Evolutionary conservation across 2,888 invertebrate genomes (phyloP).

Genomic region (Papilio demoleus): DNA sequence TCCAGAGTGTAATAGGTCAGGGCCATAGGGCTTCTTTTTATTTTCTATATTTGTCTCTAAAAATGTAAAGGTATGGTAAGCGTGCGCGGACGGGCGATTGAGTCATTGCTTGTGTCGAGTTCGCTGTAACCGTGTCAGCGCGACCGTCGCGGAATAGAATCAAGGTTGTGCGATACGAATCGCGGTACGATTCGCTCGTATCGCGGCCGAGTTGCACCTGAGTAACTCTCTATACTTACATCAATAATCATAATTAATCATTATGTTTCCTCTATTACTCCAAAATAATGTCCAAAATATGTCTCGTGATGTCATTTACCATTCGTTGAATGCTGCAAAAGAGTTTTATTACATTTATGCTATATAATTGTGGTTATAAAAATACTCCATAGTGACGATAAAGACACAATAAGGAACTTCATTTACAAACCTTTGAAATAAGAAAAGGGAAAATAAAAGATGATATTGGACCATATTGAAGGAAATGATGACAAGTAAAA

Average conservation of each 20-base stretch:
- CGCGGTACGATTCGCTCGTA: slow-evolving; percentile 43
- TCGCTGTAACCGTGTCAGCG: slow-evolving; percentile 72
- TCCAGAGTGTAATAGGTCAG: background rate
- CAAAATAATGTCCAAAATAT: background rate
- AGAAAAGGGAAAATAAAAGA: background rate
- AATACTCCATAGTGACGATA: background rate
- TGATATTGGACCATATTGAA: background rate
- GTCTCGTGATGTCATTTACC: background rate
- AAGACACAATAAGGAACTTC: background rate
- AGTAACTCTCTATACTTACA: slow-evolving; percentile 37
- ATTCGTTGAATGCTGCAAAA: background rate
- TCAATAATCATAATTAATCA: slow-evolving; percentile 7
- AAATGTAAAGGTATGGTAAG: slow-evolving; percentile 24
- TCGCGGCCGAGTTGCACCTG: slow-evolving; percentile 43
- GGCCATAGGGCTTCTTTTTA: background rate
- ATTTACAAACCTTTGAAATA: background rate
- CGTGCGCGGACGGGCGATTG: slow-evolving; percentile 52
- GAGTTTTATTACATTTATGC: slow-evolving; percentile 1
- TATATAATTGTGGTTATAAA: background rate
- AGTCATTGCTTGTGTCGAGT: slow-evolving; percentile 65
- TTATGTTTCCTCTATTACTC: background rate
- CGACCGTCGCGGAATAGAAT: slow-evolving; percentile 78
- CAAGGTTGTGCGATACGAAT: slow-evolving; percentile 73
- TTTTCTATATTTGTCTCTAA: background rate
- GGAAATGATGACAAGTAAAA: background rate